These are phyloP conservation scores for Drosophila sordidula DNA, from an alignment of 2,888 invertebrate genomes.

Conservation along the genomic window DNA sequence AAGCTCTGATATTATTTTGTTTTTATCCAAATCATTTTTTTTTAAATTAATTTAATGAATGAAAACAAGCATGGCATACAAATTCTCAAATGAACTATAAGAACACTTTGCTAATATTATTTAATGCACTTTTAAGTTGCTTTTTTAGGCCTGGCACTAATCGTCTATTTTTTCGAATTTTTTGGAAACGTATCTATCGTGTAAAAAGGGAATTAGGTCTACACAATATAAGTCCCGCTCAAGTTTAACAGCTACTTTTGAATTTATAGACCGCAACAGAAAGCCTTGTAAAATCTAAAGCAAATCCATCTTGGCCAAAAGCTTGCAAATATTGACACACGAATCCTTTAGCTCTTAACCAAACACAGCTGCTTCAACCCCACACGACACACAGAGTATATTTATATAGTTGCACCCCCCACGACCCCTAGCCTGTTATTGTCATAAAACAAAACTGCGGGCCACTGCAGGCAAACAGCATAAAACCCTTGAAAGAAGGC, in stretches of 20 bases:
- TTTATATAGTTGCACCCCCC: constrained; percentile 7
- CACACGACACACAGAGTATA: constrained; percentile 1
- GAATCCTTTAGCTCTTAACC: constrained; percentile 30
- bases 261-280: too few relatives aligned
- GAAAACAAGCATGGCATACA: too few relatives aligned
- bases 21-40: too few relatives aligned
- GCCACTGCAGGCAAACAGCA: constrained; percentile 56
- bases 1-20: too few relatives aligned
- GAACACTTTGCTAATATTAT: too few relatives aligned
- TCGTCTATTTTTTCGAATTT: too few relatives aligned
- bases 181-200: too few relatives aligned
- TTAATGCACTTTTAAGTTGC: too few relatives aligned
- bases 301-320: constrained; percentile 3
- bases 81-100: too few relatives aligned
- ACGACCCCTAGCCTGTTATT: neutral
- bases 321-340: constrained; percentile 43
- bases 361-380: constrained; percentile 34
- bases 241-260: neutral
- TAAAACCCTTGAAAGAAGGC: constrained; percentile 49
- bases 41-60: too few relatives aligned
- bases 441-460: constrained; percentile 52
- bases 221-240: neutral
- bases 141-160: too few relatives aligned
- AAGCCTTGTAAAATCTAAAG: neutral
- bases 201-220: too few relatives aligned